Base-by-base conservation (phyloP, 1,140 invertebrate species). In the Zeugodacus cucurbitae region DNA sequence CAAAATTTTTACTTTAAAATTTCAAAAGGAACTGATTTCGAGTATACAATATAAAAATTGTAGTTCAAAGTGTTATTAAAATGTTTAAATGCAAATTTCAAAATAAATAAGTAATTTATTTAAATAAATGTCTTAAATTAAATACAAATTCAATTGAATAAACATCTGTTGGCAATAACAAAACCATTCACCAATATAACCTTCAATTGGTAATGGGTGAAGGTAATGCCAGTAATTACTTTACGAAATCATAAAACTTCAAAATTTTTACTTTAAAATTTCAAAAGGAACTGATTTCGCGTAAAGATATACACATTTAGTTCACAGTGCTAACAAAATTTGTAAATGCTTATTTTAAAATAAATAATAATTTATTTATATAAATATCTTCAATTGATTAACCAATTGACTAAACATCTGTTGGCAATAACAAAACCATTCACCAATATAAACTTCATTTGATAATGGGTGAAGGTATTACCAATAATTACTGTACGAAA, bases 211-310 rank as follows among this genome's bases (percentile, higher is more conserved):
- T 88, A 87, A 62, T 59, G 88, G 88, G 88, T 88, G 88, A 88
- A 88, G 85, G 48, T 41, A 34, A 62, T 41, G 37, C 59, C 37
- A 20, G 29, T 57, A 20, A 62, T 88, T 88, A 11, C 20, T 88
- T 32, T 88, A 74, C 88, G 88, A 88, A 88, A 88, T 82, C 88
- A 87, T 87, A 88, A 88, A 88, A 88, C 87, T 22, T 82, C 85
- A 78, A 88, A 87, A 87, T 67, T 62, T 44, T 37, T 41, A 44
- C 86, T 88, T 82, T 0, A 3, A 78, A 87, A 67, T 88, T 87
- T 87, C 67, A 37, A 88, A 88, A 87, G 88, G 85, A 88, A 88
- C 88, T 87, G 88, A 88, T 88, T 88, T 87, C 88, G 88, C n/a
- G n/a, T n/a, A n/a, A n/a, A n/a, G n/a, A n/a, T n/a, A n/a, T n/a